phyloP scores from a whole-genome alignment of 2,888 invertebrate species.

The Drosophila ezoana region DNA sequence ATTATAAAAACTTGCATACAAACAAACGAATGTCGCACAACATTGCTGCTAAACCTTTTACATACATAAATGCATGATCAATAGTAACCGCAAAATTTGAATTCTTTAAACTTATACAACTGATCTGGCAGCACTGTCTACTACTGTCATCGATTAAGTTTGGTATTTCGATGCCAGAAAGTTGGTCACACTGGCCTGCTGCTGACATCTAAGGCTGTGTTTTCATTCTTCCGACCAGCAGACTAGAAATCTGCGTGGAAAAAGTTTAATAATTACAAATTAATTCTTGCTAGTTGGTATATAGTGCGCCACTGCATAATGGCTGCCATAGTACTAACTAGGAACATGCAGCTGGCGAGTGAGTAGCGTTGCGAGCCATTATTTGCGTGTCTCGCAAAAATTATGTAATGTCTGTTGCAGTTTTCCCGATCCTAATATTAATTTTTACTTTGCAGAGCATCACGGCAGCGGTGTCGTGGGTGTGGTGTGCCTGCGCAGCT shows the following conservation, averaged over 20 bases:
- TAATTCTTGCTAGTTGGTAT: conserved; percentile 33
- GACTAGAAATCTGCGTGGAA: conserved; percentile 50
- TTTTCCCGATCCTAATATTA: conserved; percentile 28
- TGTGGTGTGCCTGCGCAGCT: conserved; percentile 79
- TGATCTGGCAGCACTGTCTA: conserved; percentile 12
- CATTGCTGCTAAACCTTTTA: neutral
- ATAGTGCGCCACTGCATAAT: conserved; percentile 61
- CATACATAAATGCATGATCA: neutral
- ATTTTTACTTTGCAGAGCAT: conserved; percentile 65
- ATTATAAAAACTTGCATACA: neutral
- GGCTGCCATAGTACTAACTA: conserved; percentile 82
- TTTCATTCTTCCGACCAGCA: conserved; percentile 52
- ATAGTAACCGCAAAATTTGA: conserved; percentile 9
- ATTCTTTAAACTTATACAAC: neutral
- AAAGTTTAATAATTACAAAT: conserved; percentile 22
- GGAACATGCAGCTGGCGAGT: conserved; percentile 82
- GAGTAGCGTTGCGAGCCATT: conserved; percentile 59
- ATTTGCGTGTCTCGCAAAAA: conserved; percentile 43
- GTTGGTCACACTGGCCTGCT: conserved; percentile 34
- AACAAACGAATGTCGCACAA: neutral
- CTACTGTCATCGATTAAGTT: neutral
- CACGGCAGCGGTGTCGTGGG: conserved; percentile 80
- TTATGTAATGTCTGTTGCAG: conserved; percentile 67
- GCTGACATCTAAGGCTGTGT: conserved; percentile 48
- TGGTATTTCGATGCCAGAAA: neutral